Base-by-base conservation (phyloP, 2,888 invertebrate species). In the Tubiluchus corallicola region DNA sequence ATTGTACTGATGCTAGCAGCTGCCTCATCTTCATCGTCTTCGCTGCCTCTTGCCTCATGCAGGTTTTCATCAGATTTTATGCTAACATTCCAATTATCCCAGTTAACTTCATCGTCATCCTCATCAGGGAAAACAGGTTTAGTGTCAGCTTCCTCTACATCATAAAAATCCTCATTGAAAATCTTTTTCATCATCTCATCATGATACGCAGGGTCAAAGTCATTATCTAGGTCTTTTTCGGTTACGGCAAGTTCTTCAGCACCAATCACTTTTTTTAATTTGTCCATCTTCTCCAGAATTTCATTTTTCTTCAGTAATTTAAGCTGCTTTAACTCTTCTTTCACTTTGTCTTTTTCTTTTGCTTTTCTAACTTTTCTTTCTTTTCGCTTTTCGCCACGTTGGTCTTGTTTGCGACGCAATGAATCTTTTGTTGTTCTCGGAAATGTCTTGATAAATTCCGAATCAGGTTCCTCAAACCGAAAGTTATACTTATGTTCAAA, bases 401-500 rank as follows among this genome's bases (percentile, higher is more conserved):
- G 73, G 38, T 78, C 79, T 61, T 88, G 82, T 48, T 77, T 78
- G 20, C 75, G 75, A 3, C 96, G 73, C 50, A 92, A 67, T 2
- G 83, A 81, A 62, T 76, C 75, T 48, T 77, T 75, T 61, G 96
- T 74, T 0, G 82, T 84, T 50, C 96, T 75, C 0, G 96, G 96
- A 69, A 82, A 94, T 5, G 83, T 73, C 68, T 88, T 87, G 16
- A 83, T 71, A 58, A 67, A 90, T 53, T 90, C 85, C 41, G 79
- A 74, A 63, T 94, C 92, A 0, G 90, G 94, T 63, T 96, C 92
- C 64, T 98, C 92, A 63, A 80, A 96, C 49, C 96, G 73, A 63
- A 88, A 92, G 69, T 96, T 94, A 64, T 80, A 96, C 52, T 92
- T 90, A 40, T 82, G 74, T 60, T 96, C 94, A 67, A 90, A 96